These are phyloP conservation scores for Catajapyx aquilonaris DNA, from an alignment of 1,140 invertebrate genomes.

Conservation along the genomic window DNA sequence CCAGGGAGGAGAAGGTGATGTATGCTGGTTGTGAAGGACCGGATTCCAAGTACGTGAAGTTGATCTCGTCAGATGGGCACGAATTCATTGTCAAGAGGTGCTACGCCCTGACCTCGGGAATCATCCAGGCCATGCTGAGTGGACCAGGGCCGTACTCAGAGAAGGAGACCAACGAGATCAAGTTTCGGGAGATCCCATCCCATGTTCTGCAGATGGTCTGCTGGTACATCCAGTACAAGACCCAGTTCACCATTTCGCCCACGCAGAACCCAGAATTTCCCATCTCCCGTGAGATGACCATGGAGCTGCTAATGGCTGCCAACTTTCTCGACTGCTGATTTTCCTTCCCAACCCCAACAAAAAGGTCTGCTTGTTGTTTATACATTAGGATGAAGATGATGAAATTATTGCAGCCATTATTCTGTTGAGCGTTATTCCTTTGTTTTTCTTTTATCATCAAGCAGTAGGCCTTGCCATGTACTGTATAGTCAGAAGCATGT, in stretches of 20 bases:
- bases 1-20: too few relatives aligned
- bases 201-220: constrained; percentile 98
- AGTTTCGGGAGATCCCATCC: constrained; percentile 96
- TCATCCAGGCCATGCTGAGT: constrained; percentile 96
- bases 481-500: too few relatives aligned
- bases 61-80: constrained; percentile 91
- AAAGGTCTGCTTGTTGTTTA: too few relatives aligned
- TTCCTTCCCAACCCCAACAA: too few relatives aligned
- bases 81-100: constrained; percentile 97
- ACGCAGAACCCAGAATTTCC: constrained; percentile 99
- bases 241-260: constrained; percentile 95
- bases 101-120: constrained; percentile 91
- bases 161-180: constrained; percentile 98
- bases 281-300: constrained; percentile 86
- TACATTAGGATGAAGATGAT: too few relatives aligned
- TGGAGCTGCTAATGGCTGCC: constrained; percentile 97
- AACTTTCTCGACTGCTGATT: constrained; percentile 99
- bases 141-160: constrained; percentile 93
- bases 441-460: too few relatives aligned
- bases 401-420: too few relatives aligned
- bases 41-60: constrained; percentile 96
- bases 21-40: constrained; percentile 94
- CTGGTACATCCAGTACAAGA: constrained; percentile 99
- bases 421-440: too few relatives aligned
- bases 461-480: too few relatives aligned